Evolutionary conservation across 2,888 invertebrate species (phyloP).

Genomic region (Blastobasis adustella): DNA sequence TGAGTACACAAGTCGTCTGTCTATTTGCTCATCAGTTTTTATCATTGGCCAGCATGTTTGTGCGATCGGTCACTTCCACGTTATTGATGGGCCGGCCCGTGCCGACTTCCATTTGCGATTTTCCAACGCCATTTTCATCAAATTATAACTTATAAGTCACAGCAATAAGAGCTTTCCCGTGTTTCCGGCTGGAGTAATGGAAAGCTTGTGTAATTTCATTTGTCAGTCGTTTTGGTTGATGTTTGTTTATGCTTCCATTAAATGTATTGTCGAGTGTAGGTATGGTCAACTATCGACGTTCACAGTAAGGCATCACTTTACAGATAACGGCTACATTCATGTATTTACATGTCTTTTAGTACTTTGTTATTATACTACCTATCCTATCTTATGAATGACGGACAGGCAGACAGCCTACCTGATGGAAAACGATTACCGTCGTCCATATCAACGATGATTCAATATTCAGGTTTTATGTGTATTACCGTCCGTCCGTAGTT

Average conservation of each 20-base stretch:
- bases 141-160: constrained; percentile 7
- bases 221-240: background rate
- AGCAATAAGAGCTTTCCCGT: constrained; percentile 9
- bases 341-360: too few species aligned
- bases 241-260: constrained; percentile 3
- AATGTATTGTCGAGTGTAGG: constrained; percentile 1
- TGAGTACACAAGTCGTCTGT: constrained; percentile 69
- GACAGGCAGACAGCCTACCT: too few species aligned
- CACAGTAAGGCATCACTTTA: too few species aligned
- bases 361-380: too few species aligned
- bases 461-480: too few species aligned
- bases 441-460: too few species aligned
- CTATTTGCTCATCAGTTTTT: constrained; percentile 74
- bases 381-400: too few species aligned
- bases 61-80: constrained; percentile 67
- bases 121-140: constrained; percentile 30
- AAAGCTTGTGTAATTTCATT: constrained; percentile 1
- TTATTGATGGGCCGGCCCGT: constrained; percentile 66
- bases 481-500: too few species aligned
- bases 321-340: too few species aligned
- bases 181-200: constrained; percentile 4
- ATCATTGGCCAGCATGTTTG: constrained; percentile 71
- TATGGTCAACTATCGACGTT: too few species aligned
- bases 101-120: constrained; percentile 32
- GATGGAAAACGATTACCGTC: too few species aligned